These are phyloP conservation scores for Pterostichus madidus DNA, from an alignment of 2,888 invertebrate genomes.

Conservation along the genomic window DNA sequence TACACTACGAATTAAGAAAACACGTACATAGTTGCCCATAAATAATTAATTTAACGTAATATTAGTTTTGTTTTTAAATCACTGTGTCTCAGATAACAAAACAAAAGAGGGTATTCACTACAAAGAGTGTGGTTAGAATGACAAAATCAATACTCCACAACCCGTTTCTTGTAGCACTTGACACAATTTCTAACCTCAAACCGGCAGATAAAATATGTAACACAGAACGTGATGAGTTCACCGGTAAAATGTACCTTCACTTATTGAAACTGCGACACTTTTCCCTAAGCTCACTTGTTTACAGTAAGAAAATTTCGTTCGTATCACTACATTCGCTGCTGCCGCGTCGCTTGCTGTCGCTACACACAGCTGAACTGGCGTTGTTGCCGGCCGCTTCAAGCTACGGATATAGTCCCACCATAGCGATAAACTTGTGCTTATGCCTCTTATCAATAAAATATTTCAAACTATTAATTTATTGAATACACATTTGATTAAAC, in stretches of 20 bases:
- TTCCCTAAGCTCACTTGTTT: conserved; percentile 27
- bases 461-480: too few species aligned
- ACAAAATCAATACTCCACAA: conserved; percentile 66
- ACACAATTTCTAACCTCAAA: conserved; percentile 63
- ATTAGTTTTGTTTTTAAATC: conserved; percentile 21
- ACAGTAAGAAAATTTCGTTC: conserved; percentile 21
- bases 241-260: conserved; percentile 34
- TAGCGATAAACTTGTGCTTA: conserved; percentile 69
- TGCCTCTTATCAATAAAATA: conserved; percentile 22
- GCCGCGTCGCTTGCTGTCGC: conserved; percentile 68
- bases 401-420: conserved; percentile 70
- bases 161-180: conserved; percentile 50
- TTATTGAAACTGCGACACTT: conserved; percentile 45
- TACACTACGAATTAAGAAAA: not conserved
- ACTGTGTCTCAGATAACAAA: conserved; percentile 39
- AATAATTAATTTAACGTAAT: not conserved
- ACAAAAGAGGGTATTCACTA: conserved; percentile 51
- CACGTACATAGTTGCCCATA: not conserved
- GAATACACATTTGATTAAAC: not conserved
- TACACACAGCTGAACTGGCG: conserved; percentile 70
- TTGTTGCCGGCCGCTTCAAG: conserved; percentile 72
- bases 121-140: conserved; percentile 63
- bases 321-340: conserved; percentile 8
- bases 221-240: conserved; percentile 20
- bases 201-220: conserved; percentile 12